Evolutionary conservation across 2,113 vertebrate genomes (phyloP), one percentile per base, ranked within the genome.

Genomic region (Taxidea taxus): DNA sequence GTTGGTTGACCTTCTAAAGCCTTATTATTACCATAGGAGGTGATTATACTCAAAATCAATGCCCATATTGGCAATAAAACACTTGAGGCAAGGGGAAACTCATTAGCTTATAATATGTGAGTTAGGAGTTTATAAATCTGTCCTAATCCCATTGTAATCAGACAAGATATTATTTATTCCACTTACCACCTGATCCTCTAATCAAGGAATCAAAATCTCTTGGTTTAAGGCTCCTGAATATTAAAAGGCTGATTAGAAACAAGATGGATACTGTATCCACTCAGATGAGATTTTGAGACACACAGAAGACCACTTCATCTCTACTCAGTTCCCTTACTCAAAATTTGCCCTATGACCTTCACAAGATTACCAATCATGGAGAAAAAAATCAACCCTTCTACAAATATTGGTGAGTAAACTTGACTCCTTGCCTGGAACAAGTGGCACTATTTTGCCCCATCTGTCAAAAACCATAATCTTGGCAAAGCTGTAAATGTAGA

Each of bases 81-180:
- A 47, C 34, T 54, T 74, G 21, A 95, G 12, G 29, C 18, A 70
- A 95, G 31, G 21, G 34, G 62, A 96, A 96, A 92, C 27, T 83
- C 58, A 44, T 93, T 89, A 89, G 8, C 23, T 95, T 81, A 60
- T 70, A 94, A 64, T 85, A 77, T 90, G 44, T 78, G 78, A 94
- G 27, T 49, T 78, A 77, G 18, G 9, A 78, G 51, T 72, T 90
- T 72, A 92, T 82, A 95, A 90, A 95, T 85, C 31, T 84, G 6
- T 95, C 42, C 37, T 44, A 93, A 80, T 96, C 31, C 23, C n/a
- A 91, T n/a, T 58, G 23, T 60, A 93, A 89, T 91, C 37, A 82
- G 82, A 80, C 0, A 88, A 88, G 31, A 16, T 84, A 86, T 81
- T 91, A 88, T 75, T 31, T 72, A 89, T 86, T 86, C 42, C 56